Conservation (phyloP, 1,140 invertebrate species). For the Drosophila dunni region DNA sequence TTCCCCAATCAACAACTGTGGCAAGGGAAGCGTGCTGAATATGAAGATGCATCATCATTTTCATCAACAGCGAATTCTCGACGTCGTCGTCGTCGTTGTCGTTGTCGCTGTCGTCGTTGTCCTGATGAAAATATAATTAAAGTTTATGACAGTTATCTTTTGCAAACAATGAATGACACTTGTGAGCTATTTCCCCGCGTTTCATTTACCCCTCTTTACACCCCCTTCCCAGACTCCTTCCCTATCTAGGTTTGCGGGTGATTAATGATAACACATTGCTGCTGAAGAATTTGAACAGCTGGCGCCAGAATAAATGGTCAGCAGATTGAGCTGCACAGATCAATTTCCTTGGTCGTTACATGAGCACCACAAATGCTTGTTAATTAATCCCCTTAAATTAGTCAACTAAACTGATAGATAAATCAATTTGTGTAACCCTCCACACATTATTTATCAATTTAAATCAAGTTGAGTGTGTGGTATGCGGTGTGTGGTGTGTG, state of each 20-base stretch:
- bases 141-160: conserved; percentile 81
- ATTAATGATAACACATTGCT: conserved; percentile 61
- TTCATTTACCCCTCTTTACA: not conserved
- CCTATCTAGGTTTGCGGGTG: conserved; percentile 28
- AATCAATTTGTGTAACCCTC: conserved; percentile 21
- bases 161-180: conserved; percentile 71
- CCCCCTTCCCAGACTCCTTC: not conserved
- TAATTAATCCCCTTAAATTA: conserved; percentile 25
- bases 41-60: conserved; percentile 50
- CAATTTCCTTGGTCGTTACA: conserved; percentile 19
- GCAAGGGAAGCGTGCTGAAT: conserved; percentile 24
- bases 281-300: conserved; percentile 27
- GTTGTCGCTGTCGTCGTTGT: conserved; percentile 38
- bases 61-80: conserved; percentile 23
- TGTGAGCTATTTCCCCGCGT: conserved; percentile 1
- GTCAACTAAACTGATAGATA: not conserved
- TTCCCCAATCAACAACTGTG: conserved; percentile 16
- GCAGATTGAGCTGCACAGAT: conserved; percentile 31
- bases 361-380: conserved; percentile 1
- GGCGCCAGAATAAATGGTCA: conserved; percentile 37
- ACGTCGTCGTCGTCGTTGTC: conserved; percentile 16
- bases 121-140: conserved; percentile 82
- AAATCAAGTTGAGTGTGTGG: conserved; percentile 7
- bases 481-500: not conserved
- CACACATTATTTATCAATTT: conserved; percentile 26